These are phyloP conservation scores for Pithys albifrons DNA, from an alignment of 2,113 vertebrate genomes.

Conservation along the genomic window DNA sequence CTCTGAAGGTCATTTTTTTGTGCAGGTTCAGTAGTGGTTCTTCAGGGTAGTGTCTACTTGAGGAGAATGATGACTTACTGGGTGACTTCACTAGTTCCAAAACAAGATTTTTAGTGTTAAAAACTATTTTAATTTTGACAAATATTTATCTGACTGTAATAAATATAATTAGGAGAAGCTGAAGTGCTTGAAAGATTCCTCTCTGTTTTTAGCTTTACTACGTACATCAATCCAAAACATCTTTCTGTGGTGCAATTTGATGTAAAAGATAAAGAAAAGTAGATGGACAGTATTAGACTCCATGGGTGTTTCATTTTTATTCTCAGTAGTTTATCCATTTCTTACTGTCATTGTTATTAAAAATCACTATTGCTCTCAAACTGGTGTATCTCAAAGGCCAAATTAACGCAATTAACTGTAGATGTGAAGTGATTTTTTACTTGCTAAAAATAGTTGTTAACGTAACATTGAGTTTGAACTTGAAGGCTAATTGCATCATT, in stretches of 20 bases:
- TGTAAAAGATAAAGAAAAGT: neutral
- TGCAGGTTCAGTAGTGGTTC: fast-evolving
- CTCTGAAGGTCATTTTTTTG: neutral
- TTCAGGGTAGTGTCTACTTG: neutral
- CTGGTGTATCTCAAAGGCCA: neutral
- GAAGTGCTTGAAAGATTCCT: neutral
- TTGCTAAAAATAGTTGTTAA: constrained; percentile 29
- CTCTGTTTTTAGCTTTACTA: neutral
- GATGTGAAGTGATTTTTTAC: constrained; percentile 9
- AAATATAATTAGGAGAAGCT: neutral
- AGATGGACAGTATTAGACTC: neutral
- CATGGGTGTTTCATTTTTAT: neutral
- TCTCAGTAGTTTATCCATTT: neutral
- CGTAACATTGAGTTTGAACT: constrained; percentile 8
- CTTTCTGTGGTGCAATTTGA: neutral
- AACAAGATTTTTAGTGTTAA: neutral
- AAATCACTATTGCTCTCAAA: neutral
- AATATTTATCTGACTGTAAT: neutral
- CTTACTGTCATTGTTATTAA: neutral
- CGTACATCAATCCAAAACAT: neutral
- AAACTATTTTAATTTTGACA: neutral
- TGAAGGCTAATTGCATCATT: constrained; percentile 38
- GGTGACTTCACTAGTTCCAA: neutral
- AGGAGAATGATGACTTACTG: neutral
- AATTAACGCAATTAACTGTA: constrained; percentile 42